Percentiles rank a stretch among this genome's conserved stretches.
phyloP scores from a whole-genome alignment of 2,888 invertebrate species.

The Tetramorium bicarinatum region DNA sequence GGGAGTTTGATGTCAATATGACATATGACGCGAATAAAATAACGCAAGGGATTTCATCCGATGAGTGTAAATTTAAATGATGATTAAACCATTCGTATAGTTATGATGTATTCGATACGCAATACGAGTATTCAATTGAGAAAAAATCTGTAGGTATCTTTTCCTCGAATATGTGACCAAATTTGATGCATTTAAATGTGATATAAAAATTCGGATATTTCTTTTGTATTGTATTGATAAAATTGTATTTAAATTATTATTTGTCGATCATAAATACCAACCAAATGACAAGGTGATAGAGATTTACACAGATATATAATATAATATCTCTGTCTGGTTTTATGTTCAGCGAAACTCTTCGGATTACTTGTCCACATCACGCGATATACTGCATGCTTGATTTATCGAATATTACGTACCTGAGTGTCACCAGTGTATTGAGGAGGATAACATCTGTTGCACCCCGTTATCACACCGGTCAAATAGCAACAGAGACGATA shows the following conservation, averaged over 20 bases:
- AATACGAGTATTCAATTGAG: background rate
- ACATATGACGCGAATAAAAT: slow-evolving; percentile 5
- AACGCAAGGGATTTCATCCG: background rate
- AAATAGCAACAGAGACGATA: background rate
- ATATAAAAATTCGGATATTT: background rate
- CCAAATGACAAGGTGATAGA: background rate
- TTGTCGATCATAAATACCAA: background rate
- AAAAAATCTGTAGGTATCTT: background rate
- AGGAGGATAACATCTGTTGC: slow-evolving; percentile 31
- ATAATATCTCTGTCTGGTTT: background rate
- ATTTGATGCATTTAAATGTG: background rate
- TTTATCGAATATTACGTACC: slow-evolving; percentile 60
- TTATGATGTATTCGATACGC: background rate
- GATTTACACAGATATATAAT: background rate
- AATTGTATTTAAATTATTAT: background rate
- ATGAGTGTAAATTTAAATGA: background rate
- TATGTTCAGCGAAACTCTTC: slow-evolving; percentile 46
- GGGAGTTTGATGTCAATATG: slow-evolving; percentile 6
- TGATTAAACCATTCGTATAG: background rate
- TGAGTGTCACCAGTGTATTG: background rate
- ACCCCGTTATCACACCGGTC: slow-evolving; percentile 9
- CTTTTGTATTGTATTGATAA: background rate
- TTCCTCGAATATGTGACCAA: background rate
- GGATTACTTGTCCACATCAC: slow-evolving; percentile 57
- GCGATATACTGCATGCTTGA: slow-evolving; percentile 52